These are phyloP conservation scores for Troilus luridus DNA, from an alignment of 2,888 invertebrate species.

Conservation along the genomic window DNA sequence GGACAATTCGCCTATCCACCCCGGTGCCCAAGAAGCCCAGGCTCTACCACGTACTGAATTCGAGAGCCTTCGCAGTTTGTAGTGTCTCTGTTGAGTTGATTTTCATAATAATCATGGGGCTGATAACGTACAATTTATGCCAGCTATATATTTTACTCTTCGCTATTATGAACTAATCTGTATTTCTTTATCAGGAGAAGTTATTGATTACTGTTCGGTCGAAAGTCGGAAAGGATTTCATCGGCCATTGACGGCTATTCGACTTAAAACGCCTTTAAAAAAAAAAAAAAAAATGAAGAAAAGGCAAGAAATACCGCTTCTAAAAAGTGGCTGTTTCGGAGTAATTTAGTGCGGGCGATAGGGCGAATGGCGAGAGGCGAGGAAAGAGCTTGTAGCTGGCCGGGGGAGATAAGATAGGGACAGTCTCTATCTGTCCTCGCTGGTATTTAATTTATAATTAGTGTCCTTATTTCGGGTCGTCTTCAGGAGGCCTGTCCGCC, in stretches of 20 bases:
- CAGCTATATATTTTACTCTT: background rate
- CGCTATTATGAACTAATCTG: background rate
- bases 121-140: background rate
- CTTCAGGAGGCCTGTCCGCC: background rate
- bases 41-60: too few species aligned
- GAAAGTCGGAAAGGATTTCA: background rate
- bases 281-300: background rate
- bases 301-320: background rate
- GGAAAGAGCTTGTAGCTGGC: conserved; percentile 29
- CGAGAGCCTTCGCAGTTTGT: too few species aligned
- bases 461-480: background rate
- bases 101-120: background rate
- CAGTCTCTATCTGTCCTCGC: background rate
- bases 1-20: too few species aligned
- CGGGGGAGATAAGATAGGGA: background rate
- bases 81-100: too few species aligned
- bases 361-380: background rate
- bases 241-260: background rate
- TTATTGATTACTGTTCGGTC: background rate
- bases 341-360: conserved; percentile 20
- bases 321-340: conserved; percentile 40
- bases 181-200: background rate
- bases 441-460: conserved; percentile 11
- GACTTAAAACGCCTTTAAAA: background rate
- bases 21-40: too few species aligned